These are phyloP conservation scores for Caligus rogercresseyi DNA, from an alignment of 1,140 invertebrate species.

Conservation along the genomic window DNA sequence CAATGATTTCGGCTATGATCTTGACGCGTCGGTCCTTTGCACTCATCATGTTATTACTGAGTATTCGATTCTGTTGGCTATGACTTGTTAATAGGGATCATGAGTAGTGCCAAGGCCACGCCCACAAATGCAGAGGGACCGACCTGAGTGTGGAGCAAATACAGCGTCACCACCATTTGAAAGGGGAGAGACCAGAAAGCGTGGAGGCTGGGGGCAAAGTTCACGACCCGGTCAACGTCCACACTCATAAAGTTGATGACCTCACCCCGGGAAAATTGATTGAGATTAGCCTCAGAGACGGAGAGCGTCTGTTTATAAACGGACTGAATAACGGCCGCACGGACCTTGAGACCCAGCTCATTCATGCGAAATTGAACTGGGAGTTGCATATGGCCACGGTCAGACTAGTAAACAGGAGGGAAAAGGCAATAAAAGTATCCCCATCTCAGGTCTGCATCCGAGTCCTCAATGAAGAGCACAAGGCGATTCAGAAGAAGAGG, in stretches of 20 bases:
- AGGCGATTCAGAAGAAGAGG: conserved; percentile 70
- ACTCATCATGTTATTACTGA: conserved; percentile 73
- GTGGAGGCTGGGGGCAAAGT: conserved; percentile 88
- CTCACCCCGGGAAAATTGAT: conserved; percentile 52
- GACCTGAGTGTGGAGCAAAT: conserved; percentile 66
- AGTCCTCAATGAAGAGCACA: conserved; percentile 58
- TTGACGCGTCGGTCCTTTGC: conserved; percentile 78
- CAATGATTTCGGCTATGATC: conserved; percentile 65
- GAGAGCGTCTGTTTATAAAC: conserved; percentile 70
- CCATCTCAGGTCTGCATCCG: conserved; percentile 39
- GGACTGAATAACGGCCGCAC: conserved; percentile 57
- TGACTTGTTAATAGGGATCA: conserved; percentile 85
- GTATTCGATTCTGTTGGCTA: conserved; percentile 68
- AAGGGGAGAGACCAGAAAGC: conserved; percentile 89
- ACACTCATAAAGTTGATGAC: conserved; percentile 94
- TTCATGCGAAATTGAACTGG: conserved; percentile 78
- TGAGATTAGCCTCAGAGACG: conserved; percentile 27
- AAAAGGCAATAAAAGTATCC: conserved; percentile 63
- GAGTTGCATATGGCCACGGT: conserved; percentile 52
- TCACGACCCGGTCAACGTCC: conserved; percentile 82
- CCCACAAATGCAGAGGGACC: conserved; percentile 79
- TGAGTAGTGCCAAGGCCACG: conserved; percentile 57
- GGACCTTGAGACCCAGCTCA: conserved; percentile 66
- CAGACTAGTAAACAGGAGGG: conserved; percentile 29
- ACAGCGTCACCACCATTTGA: conserved; percentile 61